Percentiles rank a stretch among this genome's conserved stretches.
Conservation (phyloP, 2,797 vertebrate species). For the Cetoscarus ocellatus region DNA sequence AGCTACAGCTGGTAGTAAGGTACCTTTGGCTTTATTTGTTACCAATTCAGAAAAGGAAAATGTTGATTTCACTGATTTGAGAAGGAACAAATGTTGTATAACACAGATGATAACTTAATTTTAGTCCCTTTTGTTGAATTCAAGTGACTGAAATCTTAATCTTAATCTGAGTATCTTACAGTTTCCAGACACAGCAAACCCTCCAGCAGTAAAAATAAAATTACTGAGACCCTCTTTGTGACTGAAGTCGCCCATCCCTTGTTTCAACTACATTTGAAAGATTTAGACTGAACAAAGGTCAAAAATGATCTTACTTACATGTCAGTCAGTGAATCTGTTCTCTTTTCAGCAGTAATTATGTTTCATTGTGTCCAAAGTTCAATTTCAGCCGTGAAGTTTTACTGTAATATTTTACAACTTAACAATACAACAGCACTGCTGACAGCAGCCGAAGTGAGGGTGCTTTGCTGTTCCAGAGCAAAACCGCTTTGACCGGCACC, state of each 20-base stretch:
- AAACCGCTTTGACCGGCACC: constrained; percentile 53
- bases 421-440: constrained; percentile 42
- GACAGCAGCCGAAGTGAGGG: constrained; percentile 43
- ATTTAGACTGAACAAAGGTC: constrained; percentile 5
- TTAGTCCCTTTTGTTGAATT: too few relatives aligned
- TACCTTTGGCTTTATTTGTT: too few relatives aligned
- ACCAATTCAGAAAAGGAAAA: too few relatives aligned
- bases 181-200: too few relatives aligned
- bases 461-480: constrained; percentile 31
- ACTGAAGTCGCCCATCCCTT: too few relatives aligned
- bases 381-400: background rate
- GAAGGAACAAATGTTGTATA: too few relatives aligned
- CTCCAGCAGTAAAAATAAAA: background rate
- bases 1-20: too few relatives aligned
- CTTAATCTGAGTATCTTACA: too few relatives aligned
- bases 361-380: constrained; percentile 11
- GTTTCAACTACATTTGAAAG: background rate
- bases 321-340: constrained; percentile 10
- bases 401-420: constrained; percentile 6
- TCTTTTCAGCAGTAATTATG: constrained; percentile 5
- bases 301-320: constrained; percentile 46
- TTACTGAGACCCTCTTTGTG: background rate
- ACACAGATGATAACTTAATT: too few relatives aligned
- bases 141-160: too few relatives aligned
- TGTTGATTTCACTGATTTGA: too few relatives aligned